Percentiles rank a stretch among this genome's conserved stretches.
These are phyloP conservation scores for Monochamus saltuarius DNA, from an alignment of 1,140 invertebrate species.

Conservation along the genomic window DNA sequence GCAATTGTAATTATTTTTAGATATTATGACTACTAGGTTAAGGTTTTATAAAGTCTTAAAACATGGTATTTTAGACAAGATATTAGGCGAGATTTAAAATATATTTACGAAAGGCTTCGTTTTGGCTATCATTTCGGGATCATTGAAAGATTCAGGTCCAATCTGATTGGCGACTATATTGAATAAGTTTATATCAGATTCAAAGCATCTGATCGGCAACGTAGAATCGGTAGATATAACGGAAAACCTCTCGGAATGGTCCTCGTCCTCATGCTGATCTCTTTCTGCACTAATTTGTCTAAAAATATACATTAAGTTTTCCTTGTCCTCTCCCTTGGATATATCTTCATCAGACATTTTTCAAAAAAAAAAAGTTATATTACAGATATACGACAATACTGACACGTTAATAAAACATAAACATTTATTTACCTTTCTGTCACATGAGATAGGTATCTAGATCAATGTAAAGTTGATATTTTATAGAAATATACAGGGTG, in stretches of 20 bases:
- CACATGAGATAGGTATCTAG: no score
- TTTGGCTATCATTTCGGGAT: constrained; percentile 18
- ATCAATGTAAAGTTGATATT: no score
- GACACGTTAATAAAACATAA: no score
- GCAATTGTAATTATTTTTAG: not conserved
- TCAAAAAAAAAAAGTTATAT: no score
- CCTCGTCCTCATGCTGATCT: constrained; percentile 13
- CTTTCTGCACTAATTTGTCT: constrained; percentile 28
- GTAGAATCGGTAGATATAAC: not conserved
- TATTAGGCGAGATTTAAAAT: no score
- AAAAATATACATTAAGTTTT: constrained; percentile 31
- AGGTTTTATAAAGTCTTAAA: no score
- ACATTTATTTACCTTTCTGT: no score
- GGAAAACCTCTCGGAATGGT: not conserved
- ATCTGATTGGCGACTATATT: not conserved
- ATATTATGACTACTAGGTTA: not conserved
- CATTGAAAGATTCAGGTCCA: constrained; percentile 12
- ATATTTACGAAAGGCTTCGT: constrained; percentile 33
- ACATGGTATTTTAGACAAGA: no score
- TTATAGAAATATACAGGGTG: no score
- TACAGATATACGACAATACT: no score
- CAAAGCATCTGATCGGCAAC: not conserved
- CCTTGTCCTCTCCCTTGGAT: constrained; percentile 31
- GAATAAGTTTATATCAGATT: constrained; percentile 16
- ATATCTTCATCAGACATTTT: constrained; percentile 35